These are phyloP conservation scores for Burhinus oedicnemus DNA, from an alignment of 2,113 vertebrate genomes.

Conservation along the genomic window DNA sequence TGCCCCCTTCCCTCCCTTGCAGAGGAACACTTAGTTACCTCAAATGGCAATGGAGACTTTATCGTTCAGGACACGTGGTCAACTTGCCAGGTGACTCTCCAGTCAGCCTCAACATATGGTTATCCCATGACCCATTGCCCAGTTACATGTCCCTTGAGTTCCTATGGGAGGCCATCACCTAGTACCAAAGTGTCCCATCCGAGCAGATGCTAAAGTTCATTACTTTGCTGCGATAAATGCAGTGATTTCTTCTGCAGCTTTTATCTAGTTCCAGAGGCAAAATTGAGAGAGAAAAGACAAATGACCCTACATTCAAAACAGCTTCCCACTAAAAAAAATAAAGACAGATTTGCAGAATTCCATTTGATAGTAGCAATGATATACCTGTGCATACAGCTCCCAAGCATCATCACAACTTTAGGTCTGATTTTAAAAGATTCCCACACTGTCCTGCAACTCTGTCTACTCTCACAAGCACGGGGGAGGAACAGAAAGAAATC, in stretches of 20 bases:
- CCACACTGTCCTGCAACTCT: not conserved
- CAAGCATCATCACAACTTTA: not conserved
- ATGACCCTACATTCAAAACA: not conserved
- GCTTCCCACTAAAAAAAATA: not conserved
- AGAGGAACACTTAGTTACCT: not conserved
- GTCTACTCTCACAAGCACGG: not conserved
- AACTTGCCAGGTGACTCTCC: not conserved
- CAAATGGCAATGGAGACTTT: not conserved
- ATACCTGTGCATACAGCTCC: not conserved
- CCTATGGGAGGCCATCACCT: fast-evolving
- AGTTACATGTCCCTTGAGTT: not conserved
- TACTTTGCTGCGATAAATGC: not conserved
- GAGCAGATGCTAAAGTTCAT: not conserved
- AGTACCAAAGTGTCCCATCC: not conserved
- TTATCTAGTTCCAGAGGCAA: not conserved
- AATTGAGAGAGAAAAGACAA: not conserved
- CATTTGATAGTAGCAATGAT: not conserved
- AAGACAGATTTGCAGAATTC: not conserved
- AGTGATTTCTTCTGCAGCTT: not conserved
- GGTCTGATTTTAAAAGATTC: not conserved
- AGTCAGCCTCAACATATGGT: not conserved
- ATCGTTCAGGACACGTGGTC: not conserved
- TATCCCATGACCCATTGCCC: not conserved
- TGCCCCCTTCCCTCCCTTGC: not conserved
- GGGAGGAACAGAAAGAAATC: not conserved